A percentile compares a stretch with the other conserved stretches of the same genome.
These are phyloP conservation scores for Ericerus pela DNA, from an alignment of 1,140 invertebrate genomes.

Conservation along the genomic window DNA sequence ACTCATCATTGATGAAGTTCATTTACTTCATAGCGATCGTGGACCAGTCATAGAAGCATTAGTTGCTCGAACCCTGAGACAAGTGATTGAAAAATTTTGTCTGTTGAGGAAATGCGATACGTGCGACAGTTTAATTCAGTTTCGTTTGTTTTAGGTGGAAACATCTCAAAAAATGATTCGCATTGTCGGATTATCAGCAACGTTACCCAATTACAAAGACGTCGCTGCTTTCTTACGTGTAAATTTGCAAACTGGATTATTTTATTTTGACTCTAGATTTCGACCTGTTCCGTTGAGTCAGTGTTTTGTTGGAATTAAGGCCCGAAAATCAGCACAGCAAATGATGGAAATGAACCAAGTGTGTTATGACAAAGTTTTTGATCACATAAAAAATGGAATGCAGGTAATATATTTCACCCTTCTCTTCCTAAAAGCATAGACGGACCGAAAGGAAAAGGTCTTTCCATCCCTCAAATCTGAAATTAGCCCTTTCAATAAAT, in stretches of 20 bases:
- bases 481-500: too few relatives aligned
- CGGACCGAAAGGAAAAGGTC: slow-evolving; percentile 3
- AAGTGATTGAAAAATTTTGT: slow-evolving; percentile 35
- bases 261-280: slow-evolving; percentile 94
- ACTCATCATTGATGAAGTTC: slow-evolving; percentile 97
- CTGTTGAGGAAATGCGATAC: too few relatives aligned
- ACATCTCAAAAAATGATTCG: slow-evolving; percentile 92
- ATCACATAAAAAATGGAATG: slow-evolving; percentile 75
- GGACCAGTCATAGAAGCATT: slow-evolving; percentile 95
- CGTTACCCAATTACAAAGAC: slow-evolving; percentile 94
- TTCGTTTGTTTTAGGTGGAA: slow-evolving; percentile 72
- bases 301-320: slow-evolving; percentile 84
- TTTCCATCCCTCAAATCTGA: background rate
- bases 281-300: slow-evolving; percentile 88
- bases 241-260: slow-evolving; percentile 81
- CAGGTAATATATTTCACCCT: slow-evolving; percentile 48
- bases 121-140: too few relatives aligned
- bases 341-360: slow-evolving; percentile 77
- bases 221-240: slow-evolving; percentile 88
- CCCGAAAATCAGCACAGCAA: slow-evolving; percentile 55
- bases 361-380: slow-evolving; percentile 83
- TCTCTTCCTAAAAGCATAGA: too few relatives aligned
- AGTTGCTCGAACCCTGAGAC: slow-evolving; percentile 85
- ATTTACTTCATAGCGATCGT: slow-evolving; percentile 90
- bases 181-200: slow-evolving; percentile 95